Evolutionary conservation across 2,888 invertebrate genomes (phyloP).

Genomic region (Acleris literana): DNA sequence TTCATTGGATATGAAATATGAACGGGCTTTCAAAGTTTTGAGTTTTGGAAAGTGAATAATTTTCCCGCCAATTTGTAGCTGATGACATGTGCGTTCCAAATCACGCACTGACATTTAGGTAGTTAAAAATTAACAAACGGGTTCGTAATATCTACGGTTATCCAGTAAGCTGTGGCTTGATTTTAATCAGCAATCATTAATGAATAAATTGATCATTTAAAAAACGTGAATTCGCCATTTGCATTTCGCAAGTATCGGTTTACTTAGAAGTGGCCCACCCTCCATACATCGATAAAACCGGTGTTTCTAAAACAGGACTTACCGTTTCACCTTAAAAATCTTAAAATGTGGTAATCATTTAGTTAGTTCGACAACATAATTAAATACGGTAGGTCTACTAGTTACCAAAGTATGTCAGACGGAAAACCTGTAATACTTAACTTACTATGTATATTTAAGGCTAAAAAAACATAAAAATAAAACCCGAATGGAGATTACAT

Average conservation of each 20-base stretch:
- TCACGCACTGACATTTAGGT: neutral
- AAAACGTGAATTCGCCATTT: conserved; percentile 24
- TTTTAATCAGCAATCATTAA: neutral
- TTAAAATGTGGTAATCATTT: conserved; percentile 11
- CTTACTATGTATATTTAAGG: too few species aligned
- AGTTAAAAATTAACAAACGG: too few species aligned
- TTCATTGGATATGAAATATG: conserved; percentile 21
- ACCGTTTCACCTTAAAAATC: conserved; percentile 22
- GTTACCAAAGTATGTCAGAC: too few species aligned
- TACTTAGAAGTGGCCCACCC: conserved; percentile 24
- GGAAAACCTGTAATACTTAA: too few species aligned
- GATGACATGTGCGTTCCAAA: conserved; percentile 7
- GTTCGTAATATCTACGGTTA: too few species aligned
- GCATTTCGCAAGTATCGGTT: conserved; percentile 11
- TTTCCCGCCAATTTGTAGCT: conserved; percentile 17
- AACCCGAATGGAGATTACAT: too few species aligned
- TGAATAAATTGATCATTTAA: conserved; percentile 6
- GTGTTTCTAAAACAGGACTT: conserved; percentile 32
- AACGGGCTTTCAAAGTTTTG: conserved; percentile 21
- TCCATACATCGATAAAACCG: conserved; percentile 19
- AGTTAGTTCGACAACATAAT: conserved; percentile 13
- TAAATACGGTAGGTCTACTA: neutral
- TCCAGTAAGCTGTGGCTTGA: too few species aligned
- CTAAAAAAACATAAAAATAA: too few species aligned
- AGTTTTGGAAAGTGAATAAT: conserved; percentile 14